Evolutionary conservation across 2,888 invertebrate species (phyloP).

Genomic region (Ferdinandea cuprea): DNA sequence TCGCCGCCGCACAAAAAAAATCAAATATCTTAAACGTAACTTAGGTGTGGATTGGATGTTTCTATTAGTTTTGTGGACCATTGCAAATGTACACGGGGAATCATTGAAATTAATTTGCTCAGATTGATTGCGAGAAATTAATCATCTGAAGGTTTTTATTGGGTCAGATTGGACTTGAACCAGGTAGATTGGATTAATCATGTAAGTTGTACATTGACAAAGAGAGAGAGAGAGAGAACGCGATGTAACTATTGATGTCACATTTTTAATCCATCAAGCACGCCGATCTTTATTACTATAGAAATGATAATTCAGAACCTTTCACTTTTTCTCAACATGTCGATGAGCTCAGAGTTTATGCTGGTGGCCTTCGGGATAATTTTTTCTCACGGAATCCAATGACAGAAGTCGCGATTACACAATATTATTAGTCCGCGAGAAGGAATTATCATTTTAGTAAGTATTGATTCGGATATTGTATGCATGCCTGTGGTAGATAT

Average conservation of each 20-base stretch:
- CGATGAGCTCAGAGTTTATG: background rate
- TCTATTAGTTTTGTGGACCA: conserved; percentile 27
- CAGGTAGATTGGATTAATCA: no score
- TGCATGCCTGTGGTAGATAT: background rate
- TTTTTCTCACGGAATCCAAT: background rate
- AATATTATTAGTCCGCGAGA: no score
- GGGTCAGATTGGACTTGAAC: conserved; percentile 46
- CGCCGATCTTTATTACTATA: background rate
- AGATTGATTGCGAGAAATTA: conserved; percentile 63
- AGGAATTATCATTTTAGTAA: no score
- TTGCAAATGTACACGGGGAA: conserved; percentile 21
- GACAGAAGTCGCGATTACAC: no score
- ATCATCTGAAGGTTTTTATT: conserved; percentile 62
- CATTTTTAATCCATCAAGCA: background rate
- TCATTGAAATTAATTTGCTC: conserved; percentile 45
- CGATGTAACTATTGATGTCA: background rate
- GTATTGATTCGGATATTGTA: background rate
- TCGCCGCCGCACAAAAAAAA: conserved; percentile 18
- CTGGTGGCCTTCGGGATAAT: background rate
- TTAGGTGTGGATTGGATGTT: conserved; percentile 58
- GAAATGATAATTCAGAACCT: background rate
- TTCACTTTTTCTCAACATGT: background rate
- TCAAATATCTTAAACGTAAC: conserved; percentile 23
- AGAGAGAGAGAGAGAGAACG: no score
- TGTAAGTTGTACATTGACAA: no score